A percentile compares a stretch with the other conserved stretches of the same genome.
Evolutionary conservation across 2,113 vertebrate species (phyloP).

Genomic region (Phalacrocorax carbo): DNA sequence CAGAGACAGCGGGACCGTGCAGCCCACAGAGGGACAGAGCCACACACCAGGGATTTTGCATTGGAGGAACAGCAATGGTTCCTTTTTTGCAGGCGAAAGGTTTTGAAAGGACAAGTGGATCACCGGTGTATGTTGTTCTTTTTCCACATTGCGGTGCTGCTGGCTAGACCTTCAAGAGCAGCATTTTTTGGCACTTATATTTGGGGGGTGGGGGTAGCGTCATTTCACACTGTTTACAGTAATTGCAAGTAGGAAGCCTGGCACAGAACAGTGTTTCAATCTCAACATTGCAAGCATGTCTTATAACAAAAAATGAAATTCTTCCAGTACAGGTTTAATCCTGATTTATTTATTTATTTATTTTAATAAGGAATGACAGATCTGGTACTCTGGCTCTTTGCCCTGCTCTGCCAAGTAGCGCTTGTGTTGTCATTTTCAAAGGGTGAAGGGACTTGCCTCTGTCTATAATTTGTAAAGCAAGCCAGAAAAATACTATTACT

Average conservation of each 20-base stretch:
- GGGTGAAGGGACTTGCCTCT: not conserved
- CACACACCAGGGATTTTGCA: fast-evolving
- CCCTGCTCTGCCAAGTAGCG: fast-evolving
- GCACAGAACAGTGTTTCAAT: not conserved
- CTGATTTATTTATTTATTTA: not conserved
- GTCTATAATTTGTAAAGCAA: not conserved
- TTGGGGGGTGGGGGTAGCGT: not conserved
- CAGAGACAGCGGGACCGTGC: fast-evolving
- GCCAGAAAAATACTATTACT: not conserved
- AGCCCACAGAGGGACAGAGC: not conserved
- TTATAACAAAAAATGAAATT: not conserved
- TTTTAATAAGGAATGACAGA: not conserved
- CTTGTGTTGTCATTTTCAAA: not conserved
- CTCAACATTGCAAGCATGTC: not conserved
- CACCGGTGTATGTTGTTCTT: fast-evolving
- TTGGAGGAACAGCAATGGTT: not conserved
- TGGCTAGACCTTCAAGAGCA: not conserved
- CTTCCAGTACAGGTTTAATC: not conserved
- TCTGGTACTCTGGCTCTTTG: not conserved
- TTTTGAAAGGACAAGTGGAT: not conserved
- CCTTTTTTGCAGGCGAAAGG: not conserved
- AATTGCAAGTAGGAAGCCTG: not conserved
- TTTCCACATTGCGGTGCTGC: not conserved
- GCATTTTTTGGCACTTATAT: not conserved
- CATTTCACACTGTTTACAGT: not conserved